Evolutionary conservation across 2,888 invertebrate genomes (phyloP).

Genomic region (Calliopum simillimum): DNA sequence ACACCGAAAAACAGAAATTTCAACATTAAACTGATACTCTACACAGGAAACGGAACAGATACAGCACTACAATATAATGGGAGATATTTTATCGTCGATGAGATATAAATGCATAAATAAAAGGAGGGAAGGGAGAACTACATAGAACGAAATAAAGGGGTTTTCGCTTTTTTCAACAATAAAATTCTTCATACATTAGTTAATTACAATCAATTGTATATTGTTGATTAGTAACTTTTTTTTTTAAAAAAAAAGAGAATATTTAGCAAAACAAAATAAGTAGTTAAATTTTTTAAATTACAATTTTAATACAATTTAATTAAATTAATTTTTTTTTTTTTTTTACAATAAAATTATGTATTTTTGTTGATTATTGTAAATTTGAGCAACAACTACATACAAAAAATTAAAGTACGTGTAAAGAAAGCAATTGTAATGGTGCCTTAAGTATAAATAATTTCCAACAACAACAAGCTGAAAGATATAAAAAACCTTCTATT

Average conservation of each 20-base stretch:
- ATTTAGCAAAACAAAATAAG: slow-evolving; percentile 8
- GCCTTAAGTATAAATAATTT: slow-evolving; percentile 66
- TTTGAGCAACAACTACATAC: slow-evolving; percentile 52
- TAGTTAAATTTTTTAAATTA: slow-evolving; percentile 28
- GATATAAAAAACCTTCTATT: slow-evolving; percentile 9
- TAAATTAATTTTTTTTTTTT: slow-evolving; percentile 18
- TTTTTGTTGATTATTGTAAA: slow-evolving; percentile 36
- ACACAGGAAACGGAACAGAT: neutral
- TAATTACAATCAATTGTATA: slow-evolving; percentile 34
- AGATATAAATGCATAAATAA: slow-evolving; percentile 28
- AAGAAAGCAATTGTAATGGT: slow-evolving; percentile 68
- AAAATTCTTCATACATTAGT: slow-evolving; percentile 27
- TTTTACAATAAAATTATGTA: slow-evolving; percentile 9
- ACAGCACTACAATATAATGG: neutral
- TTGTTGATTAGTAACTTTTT: slow-evolving; percentile 18
- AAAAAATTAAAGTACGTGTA: slow-evolving; percentile 66
- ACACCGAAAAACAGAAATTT: slow-evolving; percentile 18
- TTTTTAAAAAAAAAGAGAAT: slow-evolving; percentile 5
- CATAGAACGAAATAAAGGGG: slow-evolving; percentile 29
- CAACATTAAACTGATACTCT: neutral
- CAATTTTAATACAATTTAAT: slow-evolving; percentile 20
- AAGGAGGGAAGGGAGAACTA: slow-evolving; percentile 35
- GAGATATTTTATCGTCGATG: neutral
- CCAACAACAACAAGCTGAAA: slow-evolving; percentile 44
- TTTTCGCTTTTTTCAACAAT: slow-evolving; percentile 15